Evolutionary conservation across 2,797 vertebrate genomes (phyloP), one percentile per base, ranked within the genome.

Genomic region (Syndactyla subalaris): DNA sequence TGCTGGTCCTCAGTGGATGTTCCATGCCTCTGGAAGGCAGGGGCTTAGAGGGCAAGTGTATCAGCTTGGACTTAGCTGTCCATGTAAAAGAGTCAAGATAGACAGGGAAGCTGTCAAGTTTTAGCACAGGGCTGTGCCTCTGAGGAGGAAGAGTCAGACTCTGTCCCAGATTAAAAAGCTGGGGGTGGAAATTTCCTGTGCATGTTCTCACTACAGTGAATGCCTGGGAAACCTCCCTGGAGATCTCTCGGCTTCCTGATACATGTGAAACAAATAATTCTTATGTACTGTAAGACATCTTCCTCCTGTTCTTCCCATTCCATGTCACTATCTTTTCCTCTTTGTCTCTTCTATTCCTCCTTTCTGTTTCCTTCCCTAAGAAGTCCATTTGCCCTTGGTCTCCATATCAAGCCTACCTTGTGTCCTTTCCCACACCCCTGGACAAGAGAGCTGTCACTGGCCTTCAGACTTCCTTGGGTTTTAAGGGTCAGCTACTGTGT

Each of bases 121-220:
- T 68, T 36, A 70, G 20, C n/a, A 85, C 62, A 54, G 62, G 73
- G 24, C 27, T 3, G 0, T 58, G 15, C 27, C 51, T 63, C 68
- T 34, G 51, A 80, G 41, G 34, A 70, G 12, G 14, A 58, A 59
- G 20, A 63, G 58, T 65, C 66, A 78, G 58, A 20, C 34, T 86
- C 80, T 29, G 20, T 74, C 38, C 21, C 43, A 29, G 0, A 0
- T 58, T 34, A 89, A 73, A 55, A 67, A 72, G 12, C 19, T 1
- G 1, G 24, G 9, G 5, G 13, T 61, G n/a, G 29, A 39, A 77
- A 27, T 73, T 79, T 61, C 54, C 67, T 39, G 4, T 63, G 22
- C 10, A 0, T 66, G 9, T 72, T 74, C 26, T 29, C 65, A 46
- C 32, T 45, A 12, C 20, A 54, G 1, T 19, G 29, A 67, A 59